phyloP scores from a whole-genome alignment of 2,113 vertebrate genomes.

The Phalacrocorax aristotelis region DNA sequence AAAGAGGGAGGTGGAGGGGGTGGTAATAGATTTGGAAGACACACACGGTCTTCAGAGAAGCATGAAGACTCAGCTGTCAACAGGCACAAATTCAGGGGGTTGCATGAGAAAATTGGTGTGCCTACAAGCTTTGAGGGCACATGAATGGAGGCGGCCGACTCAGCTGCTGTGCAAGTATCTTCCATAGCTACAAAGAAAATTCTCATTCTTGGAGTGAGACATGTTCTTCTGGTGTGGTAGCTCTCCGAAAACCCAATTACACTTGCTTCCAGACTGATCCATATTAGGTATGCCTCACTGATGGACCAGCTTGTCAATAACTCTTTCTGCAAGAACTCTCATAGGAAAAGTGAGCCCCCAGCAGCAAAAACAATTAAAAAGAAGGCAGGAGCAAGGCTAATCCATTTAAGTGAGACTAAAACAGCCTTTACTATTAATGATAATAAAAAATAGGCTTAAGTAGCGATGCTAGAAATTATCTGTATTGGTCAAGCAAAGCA shows the following conservation, averaged over 20 bases:
- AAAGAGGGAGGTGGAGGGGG: background rate
- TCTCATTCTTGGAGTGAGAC: background rate
- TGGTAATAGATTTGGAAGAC: background rate
- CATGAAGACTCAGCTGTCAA: background rate
- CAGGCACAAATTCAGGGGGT: background rate
- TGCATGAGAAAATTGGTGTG: background rate
- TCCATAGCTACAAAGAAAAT: background rate
- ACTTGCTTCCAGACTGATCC: background rate
- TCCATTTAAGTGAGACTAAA: constrained; percentile 58
- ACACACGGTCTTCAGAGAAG: background rate
- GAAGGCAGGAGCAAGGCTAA: constrained; percentile 57
- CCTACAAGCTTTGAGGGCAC: background rate
- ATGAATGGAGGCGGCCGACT: background rate
- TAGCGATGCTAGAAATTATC: constrained; percentile 53
- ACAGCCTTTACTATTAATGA: constrained; percentile 49
- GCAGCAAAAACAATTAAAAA: constrained; percentile 66
- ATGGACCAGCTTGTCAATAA: constrained; percentile 31
- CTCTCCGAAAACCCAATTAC: constrained; percentile 52
- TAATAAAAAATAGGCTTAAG: constrained; percentile 55
- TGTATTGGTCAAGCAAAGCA: constrained; percentile 37
- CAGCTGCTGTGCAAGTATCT: background rate
- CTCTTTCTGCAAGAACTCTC: constrained; percentile 39
- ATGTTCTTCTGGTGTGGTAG: background rate
- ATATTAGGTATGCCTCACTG: constrained; percentile 65
- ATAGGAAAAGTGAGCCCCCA: constrained; percentile 34